phyloP scores from a whole-genome alignment of 1,140 invertebrate species.

The Drosophila navojoa region DNA sequence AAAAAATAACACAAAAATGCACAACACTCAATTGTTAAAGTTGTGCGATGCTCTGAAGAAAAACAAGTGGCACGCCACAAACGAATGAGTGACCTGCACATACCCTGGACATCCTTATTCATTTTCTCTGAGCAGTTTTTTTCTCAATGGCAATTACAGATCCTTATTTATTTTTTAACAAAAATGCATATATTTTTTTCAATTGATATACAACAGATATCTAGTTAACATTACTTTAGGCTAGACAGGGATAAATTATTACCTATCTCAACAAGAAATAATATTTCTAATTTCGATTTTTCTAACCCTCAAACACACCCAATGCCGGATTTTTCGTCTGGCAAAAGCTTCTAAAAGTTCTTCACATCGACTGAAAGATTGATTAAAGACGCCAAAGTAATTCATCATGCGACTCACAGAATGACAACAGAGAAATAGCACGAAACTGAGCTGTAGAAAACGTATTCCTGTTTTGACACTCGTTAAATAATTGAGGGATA shows the following conservation, averaged over 20 bases:
- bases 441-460: constrained; percentile 5
- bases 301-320: no score
- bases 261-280: no score
- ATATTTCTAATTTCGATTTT: no score
- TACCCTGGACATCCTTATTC: neutral
- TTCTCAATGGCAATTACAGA: no score
- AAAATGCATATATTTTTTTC: no score
- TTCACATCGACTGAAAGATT: constrained; percentile 22
- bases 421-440: constrained; percentile 17
- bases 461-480: neutral
- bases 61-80: neutral
- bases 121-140: no score
- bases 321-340: neutral
- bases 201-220: no score
- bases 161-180: no score
- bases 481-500: constrained; percentile 9
- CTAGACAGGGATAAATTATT: no score
- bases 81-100: neutral
- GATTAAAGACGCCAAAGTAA: constrained; percentile 36
- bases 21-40: constrained; percentile 41
- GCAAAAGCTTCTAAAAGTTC: constrained; percentile 30
- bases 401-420: constrained; percentile 36
- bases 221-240: no score
- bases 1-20: constrained; percentile 56
- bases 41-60: constrained; percentile 36